phyloP scores from a whole-genome alignment of 2,888 invertebrate species.

The Caprella mutica region DNA sequence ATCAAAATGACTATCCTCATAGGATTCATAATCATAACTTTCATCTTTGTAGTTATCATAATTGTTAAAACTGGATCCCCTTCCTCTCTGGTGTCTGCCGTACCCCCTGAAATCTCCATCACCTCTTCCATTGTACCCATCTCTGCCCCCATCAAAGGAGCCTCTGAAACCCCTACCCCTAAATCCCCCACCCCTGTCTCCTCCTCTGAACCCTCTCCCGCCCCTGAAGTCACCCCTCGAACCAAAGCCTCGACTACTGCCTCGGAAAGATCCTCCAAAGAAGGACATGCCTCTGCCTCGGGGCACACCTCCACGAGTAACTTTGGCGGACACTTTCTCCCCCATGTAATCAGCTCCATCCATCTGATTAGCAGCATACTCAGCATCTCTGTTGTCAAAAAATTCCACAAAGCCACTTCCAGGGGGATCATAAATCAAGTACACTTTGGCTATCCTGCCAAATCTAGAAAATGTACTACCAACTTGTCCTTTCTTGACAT shows the following conservation, averaged over 20 bases:
- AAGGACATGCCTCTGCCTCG: conserved; percentile 21
- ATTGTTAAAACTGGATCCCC: no score
- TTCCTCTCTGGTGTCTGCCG: no score
- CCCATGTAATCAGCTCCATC: conserved; percentile 33
- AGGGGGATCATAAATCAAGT: conserved; percentile 33
- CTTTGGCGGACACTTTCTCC: conserved; percentile 24
- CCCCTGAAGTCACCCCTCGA: conserved; percentile 21
- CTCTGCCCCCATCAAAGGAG: conserved; percentile 26
- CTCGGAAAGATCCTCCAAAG: conserved; percentile 8
- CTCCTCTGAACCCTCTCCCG: conserved; percentile 8
- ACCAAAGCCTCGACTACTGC: neutral
- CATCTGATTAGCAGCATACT: conserved; percentile 33
- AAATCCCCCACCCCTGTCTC: conserved; percentile 14
- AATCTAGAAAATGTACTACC: conserved; percentile 32
- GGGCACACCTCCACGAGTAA: conserved; percentile 32
- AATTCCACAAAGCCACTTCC: conserved; percentile 34
- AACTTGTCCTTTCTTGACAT: conserved; percentile 32
- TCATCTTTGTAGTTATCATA: neutral
- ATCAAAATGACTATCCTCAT: neutral
- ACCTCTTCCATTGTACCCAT: conserved; percentile 23
- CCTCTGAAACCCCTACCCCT: conserved; percentile 26
- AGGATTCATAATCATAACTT: neutral
- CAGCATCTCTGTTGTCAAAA: conserved; percentile 31
- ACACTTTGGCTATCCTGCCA: conserved; percentile 33
- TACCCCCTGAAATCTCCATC: no score